Conservation (phyloP, 2,888 invertebrate genomes). For the Schizaphis graminum region DNA sequence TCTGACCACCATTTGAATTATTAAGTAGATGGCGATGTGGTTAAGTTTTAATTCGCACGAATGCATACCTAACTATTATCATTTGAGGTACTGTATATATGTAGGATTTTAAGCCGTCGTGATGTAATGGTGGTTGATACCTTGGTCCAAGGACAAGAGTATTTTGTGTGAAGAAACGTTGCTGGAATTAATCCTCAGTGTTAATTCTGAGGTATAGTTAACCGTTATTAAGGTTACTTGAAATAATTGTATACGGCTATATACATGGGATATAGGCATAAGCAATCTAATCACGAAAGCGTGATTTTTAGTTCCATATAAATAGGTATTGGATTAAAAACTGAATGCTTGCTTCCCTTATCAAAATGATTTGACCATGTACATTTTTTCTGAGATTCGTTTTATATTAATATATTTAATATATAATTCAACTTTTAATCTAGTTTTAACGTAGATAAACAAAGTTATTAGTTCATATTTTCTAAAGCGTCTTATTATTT, state of each 20-base stretch:
- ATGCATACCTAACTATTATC: conserved; percentile 28
- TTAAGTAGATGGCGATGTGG: conserved; percentile 22
- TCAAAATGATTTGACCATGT: neutral
- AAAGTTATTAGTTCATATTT: neutral
- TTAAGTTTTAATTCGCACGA: conserved; percentile 5
- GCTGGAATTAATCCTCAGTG: conserved; percentile 31
- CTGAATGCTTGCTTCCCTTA: neutral
- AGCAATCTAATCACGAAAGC: neutral
- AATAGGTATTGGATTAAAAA: neutral
- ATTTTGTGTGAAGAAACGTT: neutral
- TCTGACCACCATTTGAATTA: neutral
- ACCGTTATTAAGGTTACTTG: conserved; percentile 3
- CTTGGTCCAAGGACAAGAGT: neutral
- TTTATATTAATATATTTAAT: neutral
- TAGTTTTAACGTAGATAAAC: neutral
- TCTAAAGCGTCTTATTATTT: neutral
- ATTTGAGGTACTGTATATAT: neutral
- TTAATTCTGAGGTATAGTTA: neutral
- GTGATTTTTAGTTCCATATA: neutral
- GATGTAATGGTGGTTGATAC: conserved; percentile 15
- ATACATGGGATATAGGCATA: neutral
- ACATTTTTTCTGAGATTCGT: neutral
- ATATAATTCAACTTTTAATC: neutral
- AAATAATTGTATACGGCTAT: neutral
- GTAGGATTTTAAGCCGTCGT: neutral